Conservation (phyloP, 1,140 invertebrate genomes). For the Saxidomus purpurata region DNA sequence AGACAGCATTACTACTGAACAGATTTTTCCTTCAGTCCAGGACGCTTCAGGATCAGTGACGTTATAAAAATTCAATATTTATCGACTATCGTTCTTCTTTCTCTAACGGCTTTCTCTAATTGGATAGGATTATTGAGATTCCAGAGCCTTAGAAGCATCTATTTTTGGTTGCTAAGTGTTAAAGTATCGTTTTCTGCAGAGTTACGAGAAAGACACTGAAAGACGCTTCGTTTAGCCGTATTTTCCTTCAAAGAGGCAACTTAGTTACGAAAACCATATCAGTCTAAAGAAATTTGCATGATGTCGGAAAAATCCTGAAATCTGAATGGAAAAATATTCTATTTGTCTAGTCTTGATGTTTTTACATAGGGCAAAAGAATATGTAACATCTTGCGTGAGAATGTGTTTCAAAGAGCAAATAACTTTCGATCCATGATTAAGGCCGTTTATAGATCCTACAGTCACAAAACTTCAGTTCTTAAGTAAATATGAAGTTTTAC, state of each 20-base stretch:
- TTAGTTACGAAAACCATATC: not conserved
- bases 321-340: not conserved
- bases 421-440: not conserved
- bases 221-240: no score
- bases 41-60: not conserved
- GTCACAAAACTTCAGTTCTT: conserved; percentile 3
- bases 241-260: not conserved
- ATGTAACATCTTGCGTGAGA: conserved; percentile 32
- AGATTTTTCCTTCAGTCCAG: not conserved
- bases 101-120: conserved; percentile 18
- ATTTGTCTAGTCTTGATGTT: not conserved
- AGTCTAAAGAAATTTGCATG: not conserved
- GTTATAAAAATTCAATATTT: conserved; percentile 49
- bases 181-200: conserved; percentile 5
- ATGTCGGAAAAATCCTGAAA: not conserved
- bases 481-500: conserved; percentile 28
- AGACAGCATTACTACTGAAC: not conserved
- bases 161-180: conserved; percentile 24
- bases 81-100: conserved; percentile 41
- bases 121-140: conserved; percentile 18
- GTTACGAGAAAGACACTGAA: not conserved
- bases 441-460: not conserved
- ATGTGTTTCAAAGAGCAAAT: not conserved
- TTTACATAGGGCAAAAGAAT: not conserved
- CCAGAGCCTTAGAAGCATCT: conserved; percentile 20